Conservation (phyloP, 2,888 invertebrate genomes). For the Chouioia cunea region DNA sequence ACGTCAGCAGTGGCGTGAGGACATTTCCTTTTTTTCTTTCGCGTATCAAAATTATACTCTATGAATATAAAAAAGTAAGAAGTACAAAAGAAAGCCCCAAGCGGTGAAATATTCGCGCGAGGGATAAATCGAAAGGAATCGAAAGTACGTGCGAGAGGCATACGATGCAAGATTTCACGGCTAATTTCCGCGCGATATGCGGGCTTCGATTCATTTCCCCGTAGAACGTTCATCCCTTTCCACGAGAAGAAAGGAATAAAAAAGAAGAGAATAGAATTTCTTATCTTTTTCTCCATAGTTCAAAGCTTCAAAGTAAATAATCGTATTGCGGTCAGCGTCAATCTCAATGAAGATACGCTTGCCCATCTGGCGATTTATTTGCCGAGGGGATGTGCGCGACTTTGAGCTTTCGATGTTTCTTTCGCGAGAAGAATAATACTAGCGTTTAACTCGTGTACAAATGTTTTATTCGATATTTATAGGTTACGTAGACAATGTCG, state of each 20-base stretch:
- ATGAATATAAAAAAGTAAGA: neutral
- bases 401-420: too few relatives aligned
- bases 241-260: neutral
- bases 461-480: too few relatives aligned
- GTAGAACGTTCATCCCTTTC: constrained; percentile 26
- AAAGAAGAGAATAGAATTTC: neutral
- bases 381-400: neutral
- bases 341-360: constrained; percentile 4
- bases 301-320: constrained; percentile 1
- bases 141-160: neutral
- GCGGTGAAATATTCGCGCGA: neutral
- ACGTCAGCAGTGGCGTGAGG: too few relatives aligned
- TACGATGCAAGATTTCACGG: constrained; percentile 40
- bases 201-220: constrained; percentile 50
- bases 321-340: constrained; percentile 13
- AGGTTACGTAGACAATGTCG: too few relatives aligned
- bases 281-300: too few relatives aligned
- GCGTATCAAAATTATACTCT: neutral
- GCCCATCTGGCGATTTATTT: neutral
- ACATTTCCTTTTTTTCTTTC: too few relatives aligned
- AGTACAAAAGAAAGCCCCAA: neutral
- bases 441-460: too few relatives aligned
- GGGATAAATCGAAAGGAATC: neutral
- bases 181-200: constrained; percentile 44
- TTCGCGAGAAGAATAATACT: too few relatives aligned